Percentiles rank a stretch among this genome's conserved stretches.
Conservation (phyloP, 2,113 vertebrate genomes). For the Montifringilla adamsi region DNA sequence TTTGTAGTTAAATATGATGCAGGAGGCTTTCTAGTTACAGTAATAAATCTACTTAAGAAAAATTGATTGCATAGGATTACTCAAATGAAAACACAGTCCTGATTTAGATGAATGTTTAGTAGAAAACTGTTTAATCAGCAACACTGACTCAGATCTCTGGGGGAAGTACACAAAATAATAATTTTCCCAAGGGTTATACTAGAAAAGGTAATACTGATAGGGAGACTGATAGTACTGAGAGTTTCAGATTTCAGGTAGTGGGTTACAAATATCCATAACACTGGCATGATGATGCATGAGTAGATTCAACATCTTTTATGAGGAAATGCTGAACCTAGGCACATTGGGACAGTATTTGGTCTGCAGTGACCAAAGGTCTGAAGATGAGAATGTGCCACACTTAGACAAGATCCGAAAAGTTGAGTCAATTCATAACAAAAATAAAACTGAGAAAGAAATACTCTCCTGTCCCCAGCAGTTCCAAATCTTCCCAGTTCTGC, state of each 20-base stretch:
- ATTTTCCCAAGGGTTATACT: not conserved
- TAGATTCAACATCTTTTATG: not conserved
- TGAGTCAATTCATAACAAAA: not conserved
- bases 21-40: not conserved
- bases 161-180: not conserved
- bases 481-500: not conserved
- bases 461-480: not conserved
- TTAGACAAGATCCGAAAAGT: not conserved
- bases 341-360: not conserved
- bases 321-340: not conserved
- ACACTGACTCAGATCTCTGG: not conserved
- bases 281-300: not conserved
- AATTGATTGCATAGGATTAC: not conserved
- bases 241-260: not conserved
- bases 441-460: not conserved
- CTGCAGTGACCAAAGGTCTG: not conserved
- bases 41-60: not conserved
- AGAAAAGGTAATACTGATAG: not conserved
- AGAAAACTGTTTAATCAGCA: not conserved
- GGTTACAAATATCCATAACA: not conserved
- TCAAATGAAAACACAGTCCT: not conserved
- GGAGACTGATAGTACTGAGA: not conserved
- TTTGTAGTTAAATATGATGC: not conserved
- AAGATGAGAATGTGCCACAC: not conserved
- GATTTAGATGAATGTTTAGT: not conserved